Evolutionary conservation across 2,888 invertebrate species (phyloP).

Genomic region (Gari tellinella): DNA sequence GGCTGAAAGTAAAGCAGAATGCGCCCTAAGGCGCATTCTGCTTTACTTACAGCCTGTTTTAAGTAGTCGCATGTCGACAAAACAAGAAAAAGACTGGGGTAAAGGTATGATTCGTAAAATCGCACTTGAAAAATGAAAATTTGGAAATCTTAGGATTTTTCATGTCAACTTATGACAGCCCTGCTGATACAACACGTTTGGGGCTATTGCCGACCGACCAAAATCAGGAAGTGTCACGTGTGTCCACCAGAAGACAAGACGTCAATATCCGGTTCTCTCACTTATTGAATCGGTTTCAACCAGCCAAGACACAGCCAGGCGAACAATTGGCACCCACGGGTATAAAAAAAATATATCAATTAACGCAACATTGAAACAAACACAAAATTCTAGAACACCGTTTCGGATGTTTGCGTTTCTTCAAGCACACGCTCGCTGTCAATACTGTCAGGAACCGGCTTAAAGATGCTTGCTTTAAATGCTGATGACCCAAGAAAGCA

Average conservation of each 20-base stretch:
- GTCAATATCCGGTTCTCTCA: constrained; percentile 3
- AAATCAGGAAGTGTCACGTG: constrained; percentile 3
- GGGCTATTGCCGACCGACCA: constrained; percentile 2
- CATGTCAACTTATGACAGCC: no score
- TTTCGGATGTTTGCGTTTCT: neutral
- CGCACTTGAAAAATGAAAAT: no score
- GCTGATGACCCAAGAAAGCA: neutral
- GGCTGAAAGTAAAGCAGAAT: no score
- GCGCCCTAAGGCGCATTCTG: no score
- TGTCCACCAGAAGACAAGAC: constrained; percentile 1
- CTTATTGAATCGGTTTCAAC: constrained; percentile 8
- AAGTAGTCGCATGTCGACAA: no score
- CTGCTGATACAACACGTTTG: neutral
- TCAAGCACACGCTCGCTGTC: constrained; percentile 3
- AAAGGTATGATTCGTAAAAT: no score
- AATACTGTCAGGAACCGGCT: constrained; percentile 11
- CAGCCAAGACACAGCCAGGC: constrained; percentile 7
- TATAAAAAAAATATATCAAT: neutral
- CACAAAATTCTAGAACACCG: neutral
- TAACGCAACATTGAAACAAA: no score
- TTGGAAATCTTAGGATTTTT: no score
- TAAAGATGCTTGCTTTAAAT: constrained; percentile 1
- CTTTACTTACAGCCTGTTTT: no score
- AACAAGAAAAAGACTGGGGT: no score
- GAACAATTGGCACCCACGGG: constrained; percentile 12